Base-by-base conservation (phyloP, 2,113 vertebrate genomes). In the Pachyramphus minor region DNA sequence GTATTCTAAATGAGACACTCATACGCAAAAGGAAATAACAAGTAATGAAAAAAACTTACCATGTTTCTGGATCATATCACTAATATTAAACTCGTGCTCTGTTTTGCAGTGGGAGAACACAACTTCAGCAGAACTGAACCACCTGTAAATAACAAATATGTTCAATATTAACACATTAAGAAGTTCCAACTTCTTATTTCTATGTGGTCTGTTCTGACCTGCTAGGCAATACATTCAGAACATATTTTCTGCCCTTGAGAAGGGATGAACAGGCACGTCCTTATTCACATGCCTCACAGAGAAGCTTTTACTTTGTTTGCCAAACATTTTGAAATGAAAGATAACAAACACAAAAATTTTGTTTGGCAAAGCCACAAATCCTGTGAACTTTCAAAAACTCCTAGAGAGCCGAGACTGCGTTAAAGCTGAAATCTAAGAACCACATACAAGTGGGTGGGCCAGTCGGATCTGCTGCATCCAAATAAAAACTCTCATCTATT, bases 101-200 rank as follows among this genome's bases (percentile, higher is more conserved):
- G 84, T 60, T 42, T 97, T 94, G 97, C 99, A 99, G 90, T 99
- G 99, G 82, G 97, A 98, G 93, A 99, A 97, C 1, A 97, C 98
- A 75, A 97, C 98, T 81, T 98, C 77, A 12, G 99, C 98, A 52
- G 98, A 99, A 64, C 13, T 71, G 45, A 99, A 98, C 56, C 92
- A 91, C 94, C 99, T 99, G 90, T 24, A 91, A 82, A 44, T 6
- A 83, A 47, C 12, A 24, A 95, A 64, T 35, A 31, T 1, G 64
- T 2, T 0, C 27, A 79, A 14, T 4, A 27, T 1, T 49, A 24
- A 20, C 5, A 35, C 0, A 1, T 2, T 39, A 14, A 23, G 4
- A 84, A 42, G 3, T 5, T 37, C 1, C 22, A 58, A 71, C 8
- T 27, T 19, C 7, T 0, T 9, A 72, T 7, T 8, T 50, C 18